These are phyloP conservation scores for Macrostomum lignano DNA, from an alignment of 1,140 invertebrate species.

Conservation along the genomic window DNA sequence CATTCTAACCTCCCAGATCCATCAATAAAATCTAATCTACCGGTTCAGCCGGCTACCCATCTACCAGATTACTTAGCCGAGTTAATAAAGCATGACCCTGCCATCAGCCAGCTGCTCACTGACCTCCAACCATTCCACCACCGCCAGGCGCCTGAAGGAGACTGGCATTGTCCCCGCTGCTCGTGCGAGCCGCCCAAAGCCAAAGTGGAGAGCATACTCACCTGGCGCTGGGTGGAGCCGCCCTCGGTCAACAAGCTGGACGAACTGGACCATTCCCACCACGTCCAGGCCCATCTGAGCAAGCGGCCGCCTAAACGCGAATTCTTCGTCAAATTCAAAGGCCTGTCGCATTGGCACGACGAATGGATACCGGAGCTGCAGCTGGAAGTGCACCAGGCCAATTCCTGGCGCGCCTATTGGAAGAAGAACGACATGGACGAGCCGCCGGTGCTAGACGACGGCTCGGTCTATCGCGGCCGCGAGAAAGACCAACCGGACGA, in stretches of 20 bases:
- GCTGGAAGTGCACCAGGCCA: constrained; percentile 79
- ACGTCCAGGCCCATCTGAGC: too few species aligned
- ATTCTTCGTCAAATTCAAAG: constrained; percentile 90
- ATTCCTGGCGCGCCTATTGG: constrained; percentile 69
- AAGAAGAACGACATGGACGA: constrained; percentile 92
- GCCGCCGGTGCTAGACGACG: constrained; percentile 65
- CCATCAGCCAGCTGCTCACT: too few species aligned
- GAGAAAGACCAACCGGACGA: constrained; percentile 12
- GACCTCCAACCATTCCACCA: too few species aligned
- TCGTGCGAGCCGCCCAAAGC: constrained; percentile 52
- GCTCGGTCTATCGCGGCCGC: constrained; percentile 33
- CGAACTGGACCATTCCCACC: too few species aligned
- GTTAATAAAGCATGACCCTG: too few species aligned
- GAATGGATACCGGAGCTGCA: constrained; percentile 74
- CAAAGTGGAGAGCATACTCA: constrained; percentile 73
- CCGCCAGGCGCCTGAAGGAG: constrained; percentile 64
- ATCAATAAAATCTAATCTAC: too few species aligned
- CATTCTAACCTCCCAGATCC: too few species aligned
- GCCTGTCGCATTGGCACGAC: constrained; percentile 91
- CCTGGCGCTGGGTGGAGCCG: constrained; percentile 45
- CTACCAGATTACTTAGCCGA: too few species aligned
- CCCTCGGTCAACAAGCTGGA: too few species aligned
- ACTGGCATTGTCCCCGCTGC: constrained; percentile 92
- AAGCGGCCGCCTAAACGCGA: constrained; percentile 43
- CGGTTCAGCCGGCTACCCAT: too few species aligned